Conservation (phyloP, 1,140 invertebrate genomes). For the Aphelinus certus region DNA sequence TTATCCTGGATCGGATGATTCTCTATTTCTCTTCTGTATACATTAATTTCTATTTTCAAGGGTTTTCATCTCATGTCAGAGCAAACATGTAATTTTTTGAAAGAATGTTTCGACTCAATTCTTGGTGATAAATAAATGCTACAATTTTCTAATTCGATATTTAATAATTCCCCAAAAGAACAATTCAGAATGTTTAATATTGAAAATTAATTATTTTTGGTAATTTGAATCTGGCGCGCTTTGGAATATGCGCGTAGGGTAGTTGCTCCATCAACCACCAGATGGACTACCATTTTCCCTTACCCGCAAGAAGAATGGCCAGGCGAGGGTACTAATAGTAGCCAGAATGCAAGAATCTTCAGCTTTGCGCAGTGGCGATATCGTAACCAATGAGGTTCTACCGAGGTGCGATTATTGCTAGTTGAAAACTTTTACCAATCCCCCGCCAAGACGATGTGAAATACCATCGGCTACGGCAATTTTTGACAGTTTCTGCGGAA, state of each 20-base stretch:
- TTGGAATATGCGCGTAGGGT: neutral
- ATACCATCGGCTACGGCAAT: conserved; percentile 90
- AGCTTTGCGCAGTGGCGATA: conserved; percentile 83
- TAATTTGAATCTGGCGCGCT: neutral
- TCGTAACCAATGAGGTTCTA: conserved; percentile 88
- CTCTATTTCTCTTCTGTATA: too few species aligned
- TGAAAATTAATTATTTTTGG: too few species aligned
- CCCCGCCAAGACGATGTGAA: conserved; percentile 92
- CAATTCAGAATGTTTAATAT: too few species aligned
- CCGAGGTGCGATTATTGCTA: conserved; percentile 90
- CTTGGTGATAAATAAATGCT: too few species aligned
- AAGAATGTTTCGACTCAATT: too few species aligned
- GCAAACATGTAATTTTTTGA: too few species aligned
- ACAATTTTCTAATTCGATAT: too few species aligned
- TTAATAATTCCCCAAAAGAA: too few species aligned
- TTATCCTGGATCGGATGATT: too few species aligned
- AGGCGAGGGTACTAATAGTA: conserved; percentile 32
- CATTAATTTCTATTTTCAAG: too few species aligned
- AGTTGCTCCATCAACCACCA: conserved; percentile 33
- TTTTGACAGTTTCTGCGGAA: conserved; percentile 71
- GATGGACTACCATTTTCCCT: conserved; percentile 15
- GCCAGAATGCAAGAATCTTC: conserved; percentile 36
- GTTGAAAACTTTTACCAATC: conserved; percentile 94
- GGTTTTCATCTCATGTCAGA: too few species aligned
- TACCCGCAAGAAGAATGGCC: conserved; percentile 37